Base-by-base conservation (phyloP, 1,140 invertebrate genomes). In the Cydia pomonella region DNA sequence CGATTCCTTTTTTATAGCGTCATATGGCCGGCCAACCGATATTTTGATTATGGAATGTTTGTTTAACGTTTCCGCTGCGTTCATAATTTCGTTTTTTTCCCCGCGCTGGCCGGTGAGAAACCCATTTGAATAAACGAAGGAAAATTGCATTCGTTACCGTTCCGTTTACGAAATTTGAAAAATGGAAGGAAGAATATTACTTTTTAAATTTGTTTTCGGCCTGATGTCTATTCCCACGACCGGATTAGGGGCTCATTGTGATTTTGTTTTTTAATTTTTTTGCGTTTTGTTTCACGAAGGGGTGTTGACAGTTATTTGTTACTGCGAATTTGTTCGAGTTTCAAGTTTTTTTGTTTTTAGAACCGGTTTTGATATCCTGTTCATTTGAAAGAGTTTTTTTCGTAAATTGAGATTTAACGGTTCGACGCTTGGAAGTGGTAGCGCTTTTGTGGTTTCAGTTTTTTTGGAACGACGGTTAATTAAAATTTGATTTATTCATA, bases 251-350 rank as follows among this genome's bases (percentile, higher is more conserved):
- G 83, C 80, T 86, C 86, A 83, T 88, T 90, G 85, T 88, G 86
- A 91, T 89, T 91, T 88, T 82, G 87, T 91, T 89, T 91, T 87
- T 87, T 85, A 84, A 82, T 87, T 90, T 91, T 89, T 91, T 86
- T 83, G 76, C 83, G 82, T 82, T 86, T 92, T 92, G 89, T 91
- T 92, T 92, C 89, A 90, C 86, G 84, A 91, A 92, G 90, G 91
- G 91, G 90, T 93, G 91, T 92, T 93, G 91, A 93, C 91, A 93
- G 90, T 89, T 92, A 92, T 92, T 92, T 91, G 91, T 92, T 91
- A 77, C 87, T 81, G 84, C 87, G 82, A 91, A 90, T 92, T 89
- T 89, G 88, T 91, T 91, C 85, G 84, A 84, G 73, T 87, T 87
- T 81, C 76, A 75, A 77, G 76, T 84, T 92, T 92, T 91, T 92